Evolutionary conservation across 2,797 vertebrate genomes (phyloP).

Genomic region (Pitangus sulphuratus): DNA sequence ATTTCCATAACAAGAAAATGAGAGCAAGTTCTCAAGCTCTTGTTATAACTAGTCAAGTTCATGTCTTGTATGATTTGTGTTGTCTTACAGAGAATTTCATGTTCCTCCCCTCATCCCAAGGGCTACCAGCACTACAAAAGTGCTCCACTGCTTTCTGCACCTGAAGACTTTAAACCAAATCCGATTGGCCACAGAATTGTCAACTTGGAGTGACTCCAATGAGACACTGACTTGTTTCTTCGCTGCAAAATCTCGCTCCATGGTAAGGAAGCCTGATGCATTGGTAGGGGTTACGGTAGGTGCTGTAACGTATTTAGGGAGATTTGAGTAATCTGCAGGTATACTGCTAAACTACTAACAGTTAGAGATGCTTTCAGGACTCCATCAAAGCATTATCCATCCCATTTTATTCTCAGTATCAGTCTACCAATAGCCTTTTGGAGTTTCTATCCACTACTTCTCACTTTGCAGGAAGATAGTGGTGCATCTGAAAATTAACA

Average conservation of each 20-base stretch:
- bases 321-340: not conserved
- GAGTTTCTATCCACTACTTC: conserved; percentile 18
- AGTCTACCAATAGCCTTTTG: not conserved
- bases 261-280: not conserved
- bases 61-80: not conserved
- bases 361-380: not conserved
- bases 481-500: conserved; percentile 28
- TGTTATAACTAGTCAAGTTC: not conserved
- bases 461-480: not conserved
- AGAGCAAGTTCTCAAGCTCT: not conserved
- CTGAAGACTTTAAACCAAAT: not conserved
- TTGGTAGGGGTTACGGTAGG: not conserved
- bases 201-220: not conserved
- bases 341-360: not conserved
- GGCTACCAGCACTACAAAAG: not conserved
- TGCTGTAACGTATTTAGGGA: not conserved
- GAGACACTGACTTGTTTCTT: not conserved
- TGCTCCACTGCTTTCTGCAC: not conserved
- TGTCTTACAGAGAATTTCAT: not conserved
- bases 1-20: not conserved
- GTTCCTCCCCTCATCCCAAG: not conserved
- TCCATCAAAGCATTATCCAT: conserved; percentile 32
- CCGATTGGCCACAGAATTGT: not conserved
- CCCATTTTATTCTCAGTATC: conserved; percentile 11
- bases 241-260: not conserved